Conservation (phyloP, 1,140 invertebrate species). For the Archivesica marissinica region DNA sequence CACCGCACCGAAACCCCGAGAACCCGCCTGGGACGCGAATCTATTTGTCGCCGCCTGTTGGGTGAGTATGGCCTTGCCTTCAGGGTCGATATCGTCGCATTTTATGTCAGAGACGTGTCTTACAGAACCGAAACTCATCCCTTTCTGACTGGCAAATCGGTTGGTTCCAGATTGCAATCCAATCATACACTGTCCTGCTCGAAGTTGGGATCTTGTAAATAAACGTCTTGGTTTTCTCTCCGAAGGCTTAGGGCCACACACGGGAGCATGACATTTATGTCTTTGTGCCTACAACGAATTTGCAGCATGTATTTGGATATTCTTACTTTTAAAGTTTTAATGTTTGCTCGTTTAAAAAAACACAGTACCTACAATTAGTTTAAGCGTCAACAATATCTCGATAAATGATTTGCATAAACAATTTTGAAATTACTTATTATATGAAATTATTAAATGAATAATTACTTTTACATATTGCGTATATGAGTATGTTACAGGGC, state of each 20-base stretch:
- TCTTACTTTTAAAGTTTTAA: not conserved
- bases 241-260: slow-evolving; percentile 93
- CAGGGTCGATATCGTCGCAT: slow-evolving; percentile 76
- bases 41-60: slow-evolving; percentile 98
- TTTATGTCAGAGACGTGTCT: slow-evolving; percentile 82
- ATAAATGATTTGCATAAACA: too few species aligned
- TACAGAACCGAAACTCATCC: slow-evolving; percentile 80
- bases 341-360: too few species aligned
- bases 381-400: too few species aligned
- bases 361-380: too few species aligned
- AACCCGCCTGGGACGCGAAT: slow-evolving; percentile 94
- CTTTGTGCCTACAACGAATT: slow-evolving; percentile 77
- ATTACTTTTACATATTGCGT: too few species aligned
- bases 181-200: slow-evolving; percentile 95
- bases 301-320: not conserved
- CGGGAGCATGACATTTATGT: slow-evolving; percentile 75
- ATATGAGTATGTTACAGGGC: too few species aligned
- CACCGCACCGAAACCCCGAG: slow-evolving; percentile 95
- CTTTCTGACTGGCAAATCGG: slow-evolving; percentile 87
- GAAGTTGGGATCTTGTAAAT: slow-evolving; percentile 93
- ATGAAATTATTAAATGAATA: too few species aligned
- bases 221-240: slow-evolving; percentile 91
- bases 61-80: slow-evolving; percentile 94
- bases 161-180: slow-evolving; percentile 90
- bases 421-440: too few species aligned